These are phyloP conservation scores for Quadroppia sp. DNA, from an alignment of 2,888 invertebrate species.

Conservation along the genomic window DNA sequence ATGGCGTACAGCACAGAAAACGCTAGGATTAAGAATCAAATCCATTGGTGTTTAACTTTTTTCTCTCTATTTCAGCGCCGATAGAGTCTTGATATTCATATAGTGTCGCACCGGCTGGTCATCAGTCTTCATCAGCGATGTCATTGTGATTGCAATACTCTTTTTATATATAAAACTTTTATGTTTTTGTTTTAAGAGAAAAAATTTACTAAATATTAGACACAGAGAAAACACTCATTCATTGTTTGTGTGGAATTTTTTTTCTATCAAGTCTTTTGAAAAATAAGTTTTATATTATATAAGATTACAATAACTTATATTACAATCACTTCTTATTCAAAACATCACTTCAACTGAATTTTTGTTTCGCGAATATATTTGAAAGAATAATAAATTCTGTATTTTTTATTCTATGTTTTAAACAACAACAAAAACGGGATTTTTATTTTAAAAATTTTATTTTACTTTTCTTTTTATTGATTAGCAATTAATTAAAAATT, in stretches of 20 bases:
- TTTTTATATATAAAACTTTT: no score
- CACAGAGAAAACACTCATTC: neutral
- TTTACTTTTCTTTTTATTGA: neutral
- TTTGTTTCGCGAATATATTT: neutral
- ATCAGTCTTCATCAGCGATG: constrained; percentile 36
- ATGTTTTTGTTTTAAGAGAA: neutral
- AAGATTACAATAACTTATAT: neutral
- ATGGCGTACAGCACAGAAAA: neutral
- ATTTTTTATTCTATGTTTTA: neutral
- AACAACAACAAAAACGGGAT: neutral
- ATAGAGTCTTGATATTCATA: constrained; percentile 31
- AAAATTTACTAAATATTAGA: neutral
- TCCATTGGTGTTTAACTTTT: constrained; percentile 31
- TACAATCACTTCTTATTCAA: neutral
- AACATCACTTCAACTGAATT: neutral
- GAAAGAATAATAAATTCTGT: neutral
- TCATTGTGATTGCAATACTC: constrained; percentile 34
- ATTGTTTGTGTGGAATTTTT: neutral
- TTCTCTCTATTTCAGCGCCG: neutral
- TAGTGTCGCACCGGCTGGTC: constrained; percentile 32
- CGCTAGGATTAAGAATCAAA: constrained; percentile 32
- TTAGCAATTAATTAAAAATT: neutral
- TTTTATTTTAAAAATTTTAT: neutral
- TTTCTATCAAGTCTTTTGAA: neutral
- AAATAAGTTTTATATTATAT: neutral